These are phyloP conservation scores for Drosophila sucinea DNA, from an alignment of 1,140 invertebrate genomes.

Conservation along the genomic window DNA sequence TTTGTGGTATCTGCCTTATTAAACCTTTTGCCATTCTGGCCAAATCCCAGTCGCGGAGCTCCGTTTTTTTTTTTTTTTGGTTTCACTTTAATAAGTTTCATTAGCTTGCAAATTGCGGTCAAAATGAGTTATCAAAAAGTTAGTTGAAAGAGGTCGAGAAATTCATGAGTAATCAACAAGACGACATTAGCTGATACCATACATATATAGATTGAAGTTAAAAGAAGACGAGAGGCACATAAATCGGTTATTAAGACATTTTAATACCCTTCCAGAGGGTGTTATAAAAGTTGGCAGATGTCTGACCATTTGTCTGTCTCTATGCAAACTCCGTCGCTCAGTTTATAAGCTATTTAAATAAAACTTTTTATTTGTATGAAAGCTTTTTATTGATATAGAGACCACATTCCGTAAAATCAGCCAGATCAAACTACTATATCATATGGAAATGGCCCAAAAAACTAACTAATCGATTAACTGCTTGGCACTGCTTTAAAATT, in stretches of 20 bases:
- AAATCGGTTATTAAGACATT: background rate
- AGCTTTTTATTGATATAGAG: too few species aligned
- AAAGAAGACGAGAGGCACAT: background rate
- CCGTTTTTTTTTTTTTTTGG: constrained; percentile 15
- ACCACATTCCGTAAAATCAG: too few species aligned
- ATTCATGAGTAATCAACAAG: constrained; percentile 15
- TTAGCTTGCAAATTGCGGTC: constrained; percentile 61
- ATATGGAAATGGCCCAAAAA: too few species aligned
- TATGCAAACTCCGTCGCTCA: too few species aligned
- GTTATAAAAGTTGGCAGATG: too few species aligned
- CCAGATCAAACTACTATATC: too few species aligned
- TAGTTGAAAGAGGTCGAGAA: constrained; percentile 31
- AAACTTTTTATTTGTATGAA: too few species aligned
- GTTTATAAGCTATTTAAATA: too few species aligned
- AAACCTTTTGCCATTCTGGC: constrained; percentile 43
- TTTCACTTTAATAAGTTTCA: constrained; percentile 55
- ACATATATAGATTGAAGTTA: background rate
- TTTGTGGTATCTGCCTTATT: constrained; percentile 41
- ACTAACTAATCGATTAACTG: too few species aligned
- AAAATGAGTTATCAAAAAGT: constrained; percentile 51
- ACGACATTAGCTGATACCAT: constrained; percentile 3
- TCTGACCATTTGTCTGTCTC: too few species aligned
- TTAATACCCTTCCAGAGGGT: too few species aligned
- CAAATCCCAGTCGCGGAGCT: constrained; percentile 8
- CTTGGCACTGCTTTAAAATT: too few species aligned